phyloP scores from a whole-genome alignment of 2,797 vertebrate species.

The Liparis tanakae region DNA sequence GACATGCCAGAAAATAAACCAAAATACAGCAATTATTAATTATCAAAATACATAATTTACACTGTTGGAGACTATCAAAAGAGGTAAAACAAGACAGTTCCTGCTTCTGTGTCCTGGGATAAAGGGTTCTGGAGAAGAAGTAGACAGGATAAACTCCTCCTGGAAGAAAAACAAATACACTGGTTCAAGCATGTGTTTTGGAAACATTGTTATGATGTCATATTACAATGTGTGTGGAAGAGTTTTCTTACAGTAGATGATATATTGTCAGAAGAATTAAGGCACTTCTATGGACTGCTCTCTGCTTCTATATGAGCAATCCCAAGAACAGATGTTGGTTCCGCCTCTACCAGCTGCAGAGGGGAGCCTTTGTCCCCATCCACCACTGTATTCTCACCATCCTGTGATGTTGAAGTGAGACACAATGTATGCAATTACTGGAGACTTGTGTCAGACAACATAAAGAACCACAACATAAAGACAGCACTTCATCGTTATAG shows the following conservation, averaged over 20 bases:
- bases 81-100: conserved; percentile 44
- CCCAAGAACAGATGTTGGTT: conserved; percentile 58
- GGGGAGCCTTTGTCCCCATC: conserved; percentile 42
- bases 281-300: conserved; percentile 83
- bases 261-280: conserved; percentile 75
- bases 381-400: conserved; percentile 44
- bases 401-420: conserved; percentile 61
- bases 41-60: conserved; percentile 54
- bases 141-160: conserved; percentile 46
- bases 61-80: conserved; percentile 45
- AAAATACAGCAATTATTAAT: conserved; percentile 65
- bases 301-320: conserved; percentile 69
- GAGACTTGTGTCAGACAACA: conserved; percentile 14
- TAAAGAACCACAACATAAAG: background rate
- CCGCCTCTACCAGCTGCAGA: conserved; percentile 27
- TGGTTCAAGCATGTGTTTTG: conserved; percentile 16
- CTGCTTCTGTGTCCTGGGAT: conserved; percentile 36
- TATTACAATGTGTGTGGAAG: background rate
- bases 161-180: conserved; percentile 38
- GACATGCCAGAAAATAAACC: conserved; percentile 45
- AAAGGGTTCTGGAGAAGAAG: conserved; percentile 36
- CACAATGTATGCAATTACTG: conserved; percentile 32
- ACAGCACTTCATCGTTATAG: background rate
- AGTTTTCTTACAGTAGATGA: conserved; percentile 75
- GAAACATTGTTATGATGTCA: conserved; percentile 1